Base-by-base conservation (phyloP, 2,797 vertebrate genomes). In the Rhinichthys osculus region DNA sequence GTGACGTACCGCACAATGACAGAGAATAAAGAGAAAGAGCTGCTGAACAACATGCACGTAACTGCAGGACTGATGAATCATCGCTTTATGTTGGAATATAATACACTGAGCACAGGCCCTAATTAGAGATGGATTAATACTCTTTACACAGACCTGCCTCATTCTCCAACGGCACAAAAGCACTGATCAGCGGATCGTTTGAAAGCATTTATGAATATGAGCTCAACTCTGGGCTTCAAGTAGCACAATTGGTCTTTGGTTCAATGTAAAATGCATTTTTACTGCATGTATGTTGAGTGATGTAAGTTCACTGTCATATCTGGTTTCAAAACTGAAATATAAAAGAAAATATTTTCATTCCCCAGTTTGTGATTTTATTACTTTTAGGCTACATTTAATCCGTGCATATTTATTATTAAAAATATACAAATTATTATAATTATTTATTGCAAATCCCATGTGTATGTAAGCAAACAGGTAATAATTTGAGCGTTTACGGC, bases 81-180 rank as follows among this genome's bases (percentile, higher is more conserved):
- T 16, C 40, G 42, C 11, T 38, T 64, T 89, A 69, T 19, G 50
- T 1, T 30, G 14, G 35, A 40, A 67, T 47, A 66, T 44, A 62
- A 47, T 57, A 42, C 5, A 59, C 8, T 52, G 27, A 66, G 27
- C 14, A 1, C 81, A 84, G 57, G 44, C 21, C 14, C 6, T 42
- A 38, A 81, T 87, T 84, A 87, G 14, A 17, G 44, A 73, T 40
- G 66, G 38, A 69, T 82, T 69, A 84, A 62, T 81, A 57, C 3
- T 82, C 78, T 83, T 71, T 52, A 72, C 69, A 84, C 85, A 85
- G 67, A 11, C 67, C 57, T 76, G 40, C 76, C 44, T 74, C 70
- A 33, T 88, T 79, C 23, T 72, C n/a, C 9, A 6, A 30, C 33
- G 3, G 17, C n/a, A 76, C 66, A 69, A 70, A 71, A 35, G 52